These are phyloP conservation scores for Drosophila quinaria DNA, from an alignment of 2,888 invertebrate species.

Conservation along the genomic window DNA sequence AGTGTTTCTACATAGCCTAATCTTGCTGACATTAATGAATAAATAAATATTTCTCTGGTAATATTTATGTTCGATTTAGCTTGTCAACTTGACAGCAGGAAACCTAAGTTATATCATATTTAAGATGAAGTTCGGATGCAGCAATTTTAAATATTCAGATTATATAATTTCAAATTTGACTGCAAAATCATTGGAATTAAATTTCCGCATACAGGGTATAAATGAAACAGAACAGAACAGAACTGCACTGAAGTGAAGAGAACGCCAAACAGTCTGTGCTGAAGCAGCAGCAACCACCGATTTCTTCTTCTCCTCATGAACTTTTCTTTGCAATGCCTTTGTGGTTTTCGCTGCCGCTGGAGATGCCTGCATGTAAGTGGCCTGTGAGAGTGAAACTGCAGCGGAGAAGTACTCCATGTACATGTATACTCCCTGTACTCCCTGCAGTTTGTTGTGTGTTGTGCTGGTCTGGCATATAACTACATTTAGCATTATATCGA, in stretches of 20 bases:
- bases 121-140: too few relatives aligned
- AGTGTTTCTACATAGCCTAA: too few relatives aligned
- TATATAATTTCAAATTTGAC: too few relatives aligned
- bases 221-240: conserved; percentile 35
- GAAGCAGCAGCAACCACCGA: conserved; percentile 40
- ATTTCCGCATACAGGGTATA: conserved; percentile 35
- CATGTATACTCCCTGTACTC: conserved; percentile 14
- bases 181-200: neutral
- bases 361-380: conserved; percentile 81
- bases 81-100: too few relatives aligned
- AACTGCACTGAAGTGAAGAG: conserved; percentile 48
- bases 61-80: too few relatives aligned
- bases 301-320: conserved; percentile 28
- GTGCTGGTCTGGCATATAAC: conserved; percentile 69
- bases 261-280: conserved; percentile 60
- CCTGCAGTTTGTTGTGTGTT: conserved; percentile 38
- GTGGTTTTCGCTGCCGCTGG: conserved; percentile 57
- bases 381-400: conserved; percentile 50
- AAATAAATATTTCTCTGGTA: too few relatives aligned
- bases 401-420: conserved; percentile 19
- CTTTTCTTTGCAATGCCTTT: conserved; percentile 54
- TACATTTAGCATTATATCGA: conserved; percentile 82
- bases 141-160: too few relatives aligned
- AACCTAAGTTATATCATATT: too few relatives aligned
- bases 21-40: too few relatives aligned